Percentiles rank a stretch among this genome's conserved stretches.
Evolutionary conservation across 2,797 vertebrate genomes (phyloP).

Genomic region (Platyrinchus mystaceus): DNA sequence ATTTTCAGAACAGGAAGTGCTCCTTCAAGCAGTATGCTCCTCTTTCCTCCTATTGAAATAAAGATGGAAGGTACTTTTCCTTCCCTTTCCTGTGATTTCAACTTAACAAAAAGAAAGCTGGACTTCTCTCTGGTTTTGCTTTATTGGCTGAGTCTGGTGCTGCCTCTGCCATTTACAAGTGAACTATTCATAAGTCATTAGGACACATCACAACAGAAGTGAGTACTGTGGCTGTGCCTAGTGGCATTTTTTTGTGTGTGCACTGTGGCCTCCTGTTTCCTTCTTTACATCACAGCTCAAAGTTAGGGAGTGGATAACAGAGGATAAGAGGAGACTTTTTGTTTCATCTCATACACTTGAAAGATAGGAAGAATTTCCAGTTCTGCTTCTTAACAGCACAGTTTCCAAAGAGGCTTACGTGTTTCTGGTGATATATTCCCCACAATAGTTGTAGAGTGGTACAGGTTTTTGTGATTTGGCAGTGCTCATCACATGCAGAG

Average conservation of each 20-base stretch:
- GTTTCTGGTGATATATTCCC: neutral
- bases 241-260: neutral
- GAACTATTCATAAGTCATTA: neutral
- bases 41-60: neutral
- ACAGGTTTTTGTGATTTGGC: neutral
- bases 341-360: neutral
- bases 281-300: neutral
- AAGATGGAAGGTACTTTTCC: neutral
- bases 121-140: neutral
- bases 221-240: neutral
- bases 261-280: neutral
- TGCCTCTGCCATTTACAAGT: neutral
- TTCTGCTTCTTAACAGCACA: neutral
- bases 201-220: neutral
- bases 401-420: neutral
- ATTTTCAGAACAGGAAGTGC: neutral
- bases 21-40: neutral
- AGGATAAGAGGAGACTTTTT: neutral
- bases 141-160: slow-evolving; percentile 11
- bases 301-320: neutral
- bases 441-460: neutral
- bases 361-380: neutral
- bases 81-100: slow-evolving; percentile 2
- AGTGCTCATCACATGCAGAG: neutral
- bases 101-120: neutral